Conservation (phyloP, 2,797 vertebrate species). For the Balearica regulorum region DNA sequence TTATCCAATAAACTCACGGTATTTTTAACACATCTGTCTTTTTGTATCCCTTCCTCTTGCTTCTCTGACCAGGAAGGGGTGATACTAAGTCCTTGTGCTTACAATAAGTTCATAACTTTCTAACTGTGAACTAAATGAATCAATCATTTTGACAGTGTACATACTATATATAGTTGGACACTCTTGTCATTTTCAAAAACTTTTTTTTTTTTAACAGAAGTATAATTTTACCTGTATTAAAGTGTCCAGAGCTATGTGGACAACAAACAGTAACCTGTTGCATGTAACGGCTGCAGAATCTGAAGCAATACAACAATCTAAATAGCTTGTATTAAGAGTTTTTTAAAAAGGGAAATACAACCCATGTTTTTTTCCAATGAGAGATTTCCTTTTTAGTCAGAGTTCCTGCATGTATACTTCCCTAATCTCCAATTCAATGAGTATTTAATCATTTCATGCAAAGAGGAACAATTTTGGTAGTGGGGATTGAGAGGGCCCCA, state of each 20-base stretch:
- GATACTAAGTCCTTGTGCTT: neutral
- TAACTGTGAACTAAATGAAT: neutral
- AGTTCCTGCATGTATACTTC: neutral
- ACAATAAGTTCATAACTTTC: neutral
- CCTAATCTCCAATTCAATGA: neutral
- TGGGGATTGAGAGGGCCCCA: neutral
- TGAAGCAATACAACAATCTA: neutral
- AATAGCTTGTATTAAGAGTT: neutral
- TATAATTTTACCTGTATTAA: neutral
- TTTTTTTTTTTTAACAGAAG: neutral
- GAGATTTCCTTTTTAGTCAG: neutral
- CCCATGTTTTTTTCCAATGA: neutral
- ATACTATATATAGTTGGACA: neutral
- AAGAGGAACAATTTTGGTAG: neutral
- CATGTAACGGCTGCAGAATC: neutral
- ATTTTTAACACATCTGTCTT: neutral
- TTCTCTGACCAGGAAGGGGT: neutral
- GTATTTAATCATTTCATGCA: neutral
- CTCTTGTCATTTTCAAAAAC: neutral
- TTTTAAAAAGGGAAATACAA: neutral
- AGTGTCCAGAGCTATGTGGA: neutral
- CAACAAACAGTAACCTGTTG: neutral
- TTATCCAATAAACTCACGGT: neutral
- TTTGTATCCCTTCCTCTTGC: neutral
- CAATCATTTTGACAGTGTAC: neutral